Evolutionary conservation across 2,797 vertebrate species (phyloP).

Genomic region (Smutsia temminckii): DNA sequence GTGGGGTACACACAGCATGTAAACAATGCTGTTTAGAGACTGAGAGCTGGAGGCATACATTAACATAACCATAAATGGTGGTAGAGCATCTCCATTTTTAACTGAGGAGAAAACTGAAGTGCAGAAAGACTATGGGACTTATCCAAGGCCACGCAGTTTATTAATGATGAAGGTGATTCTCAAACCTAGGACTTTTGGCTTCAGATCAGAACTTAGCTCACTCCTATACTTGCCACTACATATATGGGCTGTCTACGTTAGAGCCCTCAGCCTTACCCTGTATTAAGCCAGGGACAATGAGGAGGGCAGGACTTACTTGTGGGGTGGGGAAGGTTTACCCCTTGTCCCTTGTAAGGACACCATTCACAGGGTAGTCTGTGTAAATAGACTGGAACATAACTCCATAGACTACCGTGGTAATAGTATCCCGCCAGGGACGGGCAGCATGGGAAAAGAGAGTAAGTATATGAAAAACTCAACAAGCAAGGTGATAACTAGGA

Average conservation of each 20-base stretch:
- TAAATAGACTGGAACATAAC: neutral
- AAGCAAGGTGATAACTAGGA: neutral
- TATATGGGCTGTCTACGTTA: neutral
- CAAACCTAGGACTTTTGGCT: neutral
- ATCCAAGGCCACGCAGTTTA: neutral
- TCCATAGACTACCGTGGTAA: neutral
- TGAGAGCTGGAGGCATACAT: neutral
- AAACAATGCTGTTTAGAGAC: neutral
- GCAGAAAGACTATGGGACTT: neutral
- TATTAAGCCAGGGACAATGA: neutral
- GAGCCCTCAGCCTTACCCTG: neutral
- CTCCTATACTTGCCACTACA: neutral
- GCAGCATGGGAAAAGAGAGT: neutral
- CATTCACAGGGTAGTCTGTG: neutral
- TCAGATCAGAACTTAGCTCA: neutral
- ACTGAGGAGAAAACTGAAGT: neutral
- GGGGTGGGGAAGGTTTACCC: neutral
- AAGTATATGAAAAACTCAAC: neutral
- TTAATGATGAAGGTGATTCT: neutral
- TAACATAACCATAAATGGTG: neutral
- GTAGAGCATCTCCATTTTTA: neutral
- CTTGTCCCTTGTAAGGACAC: neutral
- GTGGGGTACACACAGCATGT: too few species aligned
- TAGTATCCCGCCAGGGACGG: neutral
- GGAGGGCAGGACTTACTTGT: too few species aligned